Base-by-base conservation (phyloP, 1,140 invertebrate genomes). In the Portunus trituberculatus region DNA sequence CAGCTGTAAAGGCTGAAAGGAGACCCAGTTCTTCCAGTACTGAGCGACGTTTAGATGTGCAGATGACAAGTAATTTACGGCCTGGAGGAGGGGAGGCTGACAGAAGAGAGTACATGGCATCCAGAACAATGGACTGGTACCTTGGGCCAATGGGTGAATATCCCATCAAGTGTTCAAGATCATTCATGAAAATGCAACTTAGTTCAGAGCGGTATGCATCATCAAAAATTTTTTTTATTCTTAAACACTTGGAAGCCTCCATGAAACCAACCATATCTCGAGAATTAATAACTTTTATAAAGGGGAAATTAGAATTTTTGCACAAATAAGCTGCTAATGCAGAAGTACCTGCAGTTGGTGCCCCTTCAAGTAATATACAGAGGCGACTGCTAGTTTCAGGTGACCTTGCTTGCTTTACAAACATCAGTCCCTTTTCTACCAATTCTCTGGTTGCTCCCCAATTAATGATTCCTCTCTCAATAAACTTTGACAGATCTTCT, bases 191-290 rank as follows among this genome's bases (percentile, higher is more conserved):
- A 97, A 99, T 98, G 97, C 99, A 99, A 96, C 99, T 99, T 92
- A 99, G 97, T 31, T 98, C 98, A 0, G 99, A 99, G 97, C 99
- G 98, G 97, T 99, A 99, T 7, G 99, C 99, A 97, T 99, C 99
- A 97, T 99, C 99, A 97, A 99, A 99, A 84, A 99, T 98, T 98
- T 99, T 99, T 96, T 99, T 98, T 93, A 99, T 99, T 89, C 98
- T 98, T 96, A 99, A 97, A 97, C 99, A 99, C 97, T 99, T 99
- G 20, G 99, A 98, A 28, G 98, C 98, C 97, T 99, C 99, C 1
- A 99, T 99, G 97, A 98, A 99, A 29, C 99, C 99, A 96, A 99
- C 98, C 99, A 99, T 99, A 96, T 99, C 99, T 96, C 99, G 99
- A 0, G 99, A 99, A 76, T 98, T 98, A 97, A 99, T 99, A 14